Percentiles rank a stretch among this genome's conserved stretches.
Conservation (phyloP, 1,140 invertebrate genomes). For the Microplitis mediator region DNA sequence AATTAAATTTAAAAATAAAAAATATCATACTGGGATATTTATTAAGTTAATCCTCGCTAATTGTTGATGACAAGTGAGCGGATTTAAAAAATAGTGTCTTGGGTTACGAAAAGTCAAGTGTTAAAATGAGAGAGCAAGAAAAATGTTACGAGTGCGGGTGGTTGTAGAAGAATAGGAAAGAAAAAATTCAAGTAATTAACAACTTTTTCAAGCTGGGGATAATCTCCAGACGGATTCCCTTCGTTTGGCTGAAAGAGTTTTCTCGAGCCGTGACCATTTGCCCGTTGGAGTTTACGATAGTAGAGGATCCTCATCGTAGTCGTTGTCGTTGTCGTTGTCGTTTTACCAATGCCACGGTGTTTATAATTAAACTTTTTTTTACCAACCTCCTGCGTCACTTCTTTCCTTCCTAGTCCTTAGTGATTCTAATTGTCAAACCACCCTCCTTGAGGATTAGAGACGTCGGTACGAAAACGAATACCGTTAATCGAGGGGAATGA, state of each 20-base stretch:
- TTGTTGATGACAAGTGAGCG: conserved; percentile 6
- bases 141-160: conserved; percentile 22
- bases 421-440: conserved; percentile 61
- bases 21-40: not conserved
- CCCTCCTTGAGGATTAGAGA: conserved; percentile 27
- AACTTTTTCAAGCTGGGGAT: conserved; percentile 63
- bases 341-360: conserved; percentile 31
- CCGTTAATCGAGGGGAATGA: conserved; percentile 23
- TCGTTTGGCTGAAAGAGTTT: conserved; percentile 63
- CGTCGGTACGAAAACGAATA: conserved; percentile 20
- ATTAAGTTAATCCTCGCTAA: not conserved
- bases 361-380: conserved; percentile 40
- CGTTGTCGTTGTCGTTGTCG: conserved; percentile 32
- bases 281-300: conserved; percentile 43
- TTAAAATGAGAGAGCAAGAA: conserved; percentile 27
- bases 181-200: conserved; percentile 64
- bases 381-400: conserved; percentile 25
- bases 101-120: conserved; percentile 25
- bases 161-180: conserved; percentile 29
- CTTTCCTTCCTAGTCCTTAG: conserved; percentile 47
- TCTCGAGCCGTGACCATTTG: conserved; percentile 62
- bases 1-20: not conserved
- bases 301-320: too few relatives aligned
- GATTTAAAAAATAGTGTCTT: conserved; percentile 17
- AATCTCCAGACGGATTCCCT: conserved; percentile 63